These are phyloP conservation scores for Hapalemur alaotrensis DNA, from an alignment of 2,797 vertebrate species.

Conservation along the genomic window DNA sequence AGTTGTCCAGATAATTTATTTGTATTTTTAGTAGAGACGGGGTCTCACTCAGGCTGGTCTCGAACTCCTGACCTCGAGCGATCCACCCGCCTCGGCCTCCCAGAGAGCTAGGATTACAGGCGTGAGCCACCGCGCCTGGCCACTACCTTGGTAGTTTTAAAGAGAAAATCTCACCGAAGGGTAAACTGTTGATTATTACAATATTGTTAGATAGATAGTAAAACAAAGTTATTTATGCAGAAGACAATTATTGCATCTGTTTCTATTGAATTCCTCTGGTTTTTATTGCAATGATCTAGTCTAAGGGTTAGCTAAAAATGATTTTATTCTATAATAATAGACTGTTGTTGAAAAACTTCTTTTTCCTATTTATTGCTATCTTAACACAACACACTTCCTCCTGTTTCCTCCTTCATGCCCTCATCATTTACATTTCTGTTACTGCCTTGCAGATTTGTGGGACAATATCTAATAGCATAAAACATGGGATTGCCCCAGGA, in stretches of 20 bases:
- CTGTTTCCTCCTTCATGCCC: background rate
- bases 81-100: no score
- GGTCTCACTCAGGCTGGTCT: no score
- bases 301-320: background rate
- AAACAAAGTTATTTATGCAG: background rate
- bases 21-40: no score
- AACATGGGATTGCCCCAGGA: slow-evolving; percentile 26
- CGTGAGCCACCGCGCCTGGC: no score
- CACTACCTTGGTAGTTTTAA: no score
- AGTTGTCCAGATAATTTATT: no score
- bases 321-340: background rate
- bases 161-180: background rate
- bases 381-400: background rate
- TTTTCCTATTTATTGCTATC: background rate
- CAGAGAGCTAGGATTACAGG: no score
- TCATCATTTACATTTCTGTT: slow-evolving; percentile 36
- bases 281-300: background rate
- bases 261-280: slow-evolving; percentile 2
- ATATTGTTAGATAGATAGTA: background rate
- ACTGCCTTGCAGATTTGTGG: background rate
- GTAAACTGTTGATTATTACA: background rate
- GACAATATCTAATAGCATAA: background rate
- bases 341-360: background rate
- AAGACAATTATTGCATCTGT: background rate
- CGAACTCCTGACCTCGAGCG: no score